Evolutionary conservation across 2,113 vertebrate genomes (phyloP), one percentile per base, ranked within the genome.

Genomic region (Phaethornis superciliosus): DNA sequence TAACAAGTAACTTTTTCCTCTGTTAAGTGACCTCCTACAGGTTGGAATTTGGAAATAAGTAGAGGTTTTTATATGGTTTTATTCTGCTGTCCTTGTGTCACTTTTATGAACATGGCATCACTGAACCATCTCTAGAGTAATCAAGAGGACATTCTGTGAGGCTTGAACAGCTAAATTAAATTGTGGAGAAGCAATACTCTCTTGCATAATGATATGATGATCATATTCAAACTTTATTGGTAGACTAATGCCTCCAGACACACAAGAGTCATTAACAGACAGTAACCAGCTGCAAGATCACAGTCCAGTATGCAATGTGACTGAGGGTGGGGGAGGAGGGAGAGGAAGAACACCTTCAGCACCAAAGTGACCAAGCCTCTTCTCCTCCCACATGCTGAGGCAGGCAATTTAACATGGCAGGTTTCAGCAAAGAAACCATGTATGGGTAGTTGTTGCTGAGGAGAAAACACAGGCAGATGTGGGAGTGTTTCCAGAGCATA

Each of bases 161-260:
- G 44, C 23, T 69, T 85, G 63, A 94, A 90, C 75, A 67, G 83
- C 77, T 86, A 70, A 83, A 84, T 92, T 86, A 90, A 94, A 92
- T 28, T 51, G 54, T 2, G 20, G 55, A 40, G 28, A 78, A 93
- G 56, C 37, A 75, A 24, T 55, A 56, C 56, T 62, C 4, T 11
- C 58, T 81, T 9, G 11, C 1, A 1, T 64, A 85, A 33, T 51
- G 26, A 13, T 33, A 55, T 72, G 81, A 72, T 89, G 35, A 70
- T 42, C 9, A 40, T 54, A 64, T 63, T 92, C 37, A 27, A 40
- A 28, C 40, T 65, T 55, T 55, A 47, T 44, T 67, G 77, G 46
- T 65, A 69, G 78, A 24, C 37, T 76, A 60, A 11, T 5, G 5
- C 52, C 67, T 79, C 35, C 51, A 49, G 49, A 35, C 33, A 42